Evolutionary conservation across 2,113 vertebrate species (phyloP).

Genomic region (Chloroceryle aenea): DNA sequence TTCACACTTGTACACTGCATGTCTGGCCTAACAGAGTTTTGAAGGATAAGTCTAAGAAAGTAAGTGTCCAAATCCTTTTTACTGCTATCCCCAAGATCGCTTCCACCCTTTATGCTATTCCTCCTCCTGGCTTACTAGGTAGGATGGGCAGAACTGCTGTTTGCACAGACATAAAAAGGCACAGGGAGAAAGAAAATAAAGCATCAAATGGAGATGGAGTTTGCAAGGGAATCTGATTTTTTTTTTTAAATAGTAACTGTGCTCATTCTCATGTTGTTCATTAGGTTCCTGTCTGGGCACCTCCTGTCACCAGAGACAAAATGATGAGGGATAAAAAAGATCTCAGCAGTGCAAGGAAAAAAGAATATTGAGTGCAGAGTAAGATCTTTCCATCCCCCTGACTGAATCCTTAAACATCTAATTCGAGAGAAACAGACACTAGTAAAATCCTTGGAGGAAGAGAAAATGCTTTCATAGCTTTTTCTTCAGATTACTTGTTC

Average conservation of each 20-base stretch:
- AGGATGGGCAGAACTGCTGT: not conserved
- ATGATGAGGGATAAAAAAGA: not conserved
- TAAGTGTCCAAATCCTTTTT: not conserved
- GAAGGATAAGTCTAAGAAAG: not conserved
- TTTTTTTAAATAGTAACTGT: not conserved
- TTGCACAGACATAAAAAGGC: not conserved
- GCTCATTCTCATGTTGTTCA: not conserved
- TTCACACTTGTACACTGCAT: not conserved
- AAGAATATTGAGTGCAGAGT: not conserved
- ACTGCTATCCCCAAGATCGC: not conserved
- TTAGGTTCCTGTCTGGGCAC: not conserved
- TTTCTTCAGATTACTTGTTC: conserved; percentile 32
- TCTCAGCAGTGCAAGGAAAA: not conserved
- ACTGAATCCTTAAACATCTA: conserved; percentile 26
- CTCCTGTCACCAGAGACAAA: not conserved
- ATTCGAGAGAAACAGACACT: not conserved
- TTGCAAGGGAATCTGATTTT: not conserved
- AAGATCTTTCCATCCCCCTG: not conserved
- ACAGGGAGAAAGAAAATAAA: not conserved
- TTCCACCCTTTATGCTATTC: not conserved
- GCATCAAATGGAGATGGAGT: not conserved
- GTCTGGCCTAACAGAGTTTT: not conserved
- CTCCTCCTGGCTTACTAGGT: not conserved
- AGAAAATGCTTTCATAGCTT: conserved; percentile 43
- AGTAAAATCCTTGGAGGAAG: conserved; percentile 42